Conservation (phyloP, 1,140 invertebrate species). For the Bradynema listronoti region DNA sequence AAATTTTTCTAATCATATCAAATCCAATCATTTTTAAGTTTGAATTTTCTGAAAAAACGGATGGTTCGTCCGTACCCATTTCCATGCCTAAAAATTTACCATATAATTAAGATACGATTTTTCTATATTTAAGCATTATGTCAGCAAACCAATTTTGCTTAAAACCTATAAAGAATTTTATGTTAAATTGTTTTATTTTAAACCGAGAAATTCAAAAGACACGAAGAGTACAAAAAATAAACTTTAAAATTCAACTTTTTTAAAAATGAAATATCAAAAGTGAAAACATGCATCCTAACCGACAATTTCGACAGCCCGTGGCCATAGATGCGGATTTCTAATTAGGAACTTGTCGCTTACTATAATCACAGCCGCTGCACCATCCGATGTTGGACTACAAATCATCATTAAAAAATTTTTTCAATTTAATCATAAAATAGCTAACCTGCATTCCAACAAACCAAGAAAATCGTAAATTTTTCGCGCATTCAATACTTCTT, state of each 20-base stretch:
- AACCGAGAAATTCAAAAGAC: not conserved
- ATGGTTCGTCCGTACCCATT: slow-evolving; percentile 70
- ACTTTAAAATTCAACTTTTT: not conserved
- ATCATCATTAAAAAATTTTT: slow-evolving; percentile 11
- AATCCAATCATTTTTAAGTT: slow-evolving; percentile 87
- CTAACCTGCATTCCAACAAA: slow-evolving; percentile 82
- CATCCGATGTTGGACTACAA: slow-evolving; percentile 80
- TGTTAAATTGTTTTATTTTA: not conserved
- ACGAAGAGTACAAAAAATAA: not conserved
- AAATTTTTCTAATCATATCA: slow-evolving; percentile 85
- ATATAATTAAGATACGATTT: not conserved
- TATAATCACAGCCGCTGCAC: slow-evolving; percentile 80
- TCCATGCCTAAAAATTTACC: slow-evolving; percentile 29
- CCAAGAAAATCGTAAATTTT: slow-evolving; percentile 80
- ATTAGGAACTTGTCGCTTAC: slow-evolving; percentile 81
- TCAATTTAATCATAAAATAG: not conserved
- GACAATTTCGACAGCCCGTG: slow-evolving; percentile 67
- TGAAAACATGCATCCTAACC: slow-evolving; percentile 75
- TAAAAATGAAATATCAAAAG: not conserved
- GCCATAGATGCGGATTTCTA: slow-evolving; percentile 70
- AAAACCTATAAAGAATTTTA: not conserved
- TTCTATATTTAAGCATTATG: not conserved
- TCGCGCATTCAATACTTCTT: slow-evolving; percentile 78
- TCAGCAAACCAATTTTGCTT: not conserved
- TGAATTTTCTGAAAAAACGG: slow-evolving; percentile 76